Evolutionary conservation across 1,140 invertebrate genomes (phyloP).

Genomic region (Babylonia areolata): DNA sequence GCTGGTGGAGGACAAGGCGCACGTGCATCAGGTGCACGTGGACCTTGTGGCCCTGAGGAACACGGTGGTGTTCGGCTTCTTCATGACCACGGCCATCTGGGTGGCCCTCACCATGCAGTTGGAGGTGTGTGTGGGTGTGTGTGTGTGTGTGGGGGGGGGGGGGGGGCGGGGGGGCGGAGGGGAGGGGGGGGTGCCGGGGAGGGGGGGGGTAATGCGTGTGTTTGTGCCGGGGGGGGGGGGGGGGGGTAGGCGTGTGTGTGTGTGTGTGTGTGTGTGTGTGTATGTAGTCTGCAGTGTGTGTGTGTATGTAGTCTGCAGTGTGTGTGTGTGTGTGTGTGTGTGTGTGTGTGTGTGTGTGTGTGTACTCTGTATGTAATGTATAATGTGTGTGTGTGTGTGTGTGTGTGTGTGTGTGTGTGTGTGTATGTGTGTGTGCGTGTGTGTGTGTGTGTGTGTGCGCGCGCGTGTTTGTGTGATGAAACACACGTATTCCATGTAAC

Average conservation of each 20-base stretch:
- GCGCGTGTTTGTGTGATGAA: background rate
- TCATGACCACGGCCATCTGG: slow-evolving; percentile 98
- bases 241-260: background rate
- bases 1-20: slow-evolving; percentile 61
- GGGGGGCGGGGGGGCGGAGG: no score
- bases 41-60: slow-evolving; percentile 95
- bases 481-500: no score
- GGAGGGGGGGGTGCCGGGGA: background rate
- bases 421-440: background rate
- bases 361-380: no score
- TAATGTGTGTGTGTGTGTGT: no score
- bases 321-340: background rate
- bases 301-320: background rate
- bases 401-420: no score
- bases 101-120: slow-evolving; percentile 95
- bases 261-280: background rate
- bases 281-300: background rate
- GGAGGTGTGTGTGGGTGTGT: slow-evolving; percentile 23
- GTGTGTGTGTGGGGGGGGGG: slow-evolving; percentile 10
- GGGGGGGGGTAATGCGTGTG: slow-evolving; percentile 1
- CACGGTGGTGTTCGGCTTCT: slow-evolving; percentile 95
- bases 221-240: background rate
- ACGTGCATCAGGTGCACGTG: slow-evolving; percentile 77
- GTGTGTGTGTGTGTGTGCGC: background rate
- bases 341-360: background rate